phyloP scores from a whole-genome alignment of 2,113 vertebrate genomes.

The Centropus unirufus region DNA sequence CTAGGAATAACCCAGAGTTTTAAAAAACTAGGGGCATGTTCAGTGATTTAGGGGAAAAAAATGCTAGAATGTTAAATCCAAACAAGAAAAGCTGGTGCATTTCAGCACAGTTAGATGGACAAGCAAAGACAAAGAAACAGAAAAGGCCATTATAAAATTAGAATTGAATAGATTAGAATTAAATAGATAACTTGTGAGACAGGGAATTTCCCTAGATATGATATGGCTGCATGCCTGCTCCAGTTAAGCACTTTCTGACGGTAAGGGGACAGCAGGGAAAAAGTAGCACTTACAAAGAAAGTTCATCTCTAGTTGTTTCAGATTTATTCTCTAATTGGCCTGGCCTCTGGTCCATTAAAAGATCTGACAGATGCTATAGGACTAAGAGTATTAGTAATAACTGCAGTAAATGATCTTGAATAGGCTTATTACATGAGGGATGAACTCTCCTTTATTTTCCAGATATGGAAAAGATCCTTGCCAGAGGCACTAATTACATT shows the following conservation, averaged over 20 bases:
- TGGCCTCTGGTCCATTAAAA: neutral
- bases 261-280: neutral
- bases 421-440: neutral
- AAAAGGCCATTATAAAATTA: neutral
- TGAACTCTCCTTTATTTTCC: conserved; percentile 27
- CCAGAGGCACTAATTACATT: conserved; percentile 21
- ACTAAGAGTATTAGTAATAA: conserved; percentile 22
- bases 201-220: conserved; percentile 9
- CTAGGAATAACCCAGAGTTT: conserved; percentile 30
- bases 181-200: conserved; percentile 8
- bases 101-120: neutral
- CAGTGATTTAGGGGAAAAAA: neutral
- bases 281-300: neutral
- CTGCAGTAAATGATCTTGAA: conserved; percentile 1
- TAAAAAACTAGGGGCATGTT: neutral
- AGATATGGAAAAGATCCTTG: neutral
- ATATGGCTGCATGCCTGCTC: neutral
- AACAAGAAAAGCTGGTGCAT: neutral
- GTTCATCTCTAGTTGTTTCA: neutral
- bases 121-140: neutral
- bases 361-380: conserved; percentile 6
- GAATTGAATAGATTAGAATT: neutral
- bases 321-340: conserved; percentile 12
- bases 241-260: neutral
- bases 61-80: neutral